Evolutionary conservation across 1,140 invertebrate genomes (phyloP).

Genomic region (Goniozus legneri): DNA sequence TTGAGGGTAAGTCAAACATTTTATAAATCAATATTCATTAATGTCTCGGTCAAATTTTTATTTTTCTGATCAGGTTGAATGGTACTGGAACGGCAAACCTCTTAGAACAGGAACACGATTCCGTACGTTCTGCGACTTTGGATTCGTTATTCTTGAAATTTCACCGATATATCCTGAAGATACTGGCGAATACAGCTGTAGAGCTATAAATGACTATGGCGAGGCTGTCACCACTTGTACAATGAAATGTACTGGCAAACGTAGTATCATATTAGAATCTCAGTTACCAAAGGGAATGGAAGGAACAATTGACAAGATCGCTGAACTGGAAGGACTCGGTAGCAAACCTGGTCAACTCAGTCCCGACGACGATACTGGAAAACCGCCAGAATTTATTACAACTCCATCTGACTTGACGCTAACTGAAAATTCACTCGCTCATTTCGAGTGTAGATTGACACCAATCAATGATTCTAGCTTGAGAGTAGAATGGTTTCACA

Average conservation of each 20-base stretch:
- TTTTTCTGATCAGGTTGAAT: conserved; percentile 68
- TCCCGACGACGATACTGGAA: conserved; percentile 79
- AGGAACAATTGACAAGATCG: conserved; percentile 89
- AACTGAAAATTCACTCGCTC: conserved; percentile 85
- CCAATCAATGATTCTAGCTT: conserved; percentile 91
- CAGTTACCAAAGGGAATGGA: conserved; percentile 91
- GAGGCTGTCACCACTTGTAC: conserved; percentile 89
- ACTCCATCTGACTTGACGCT: conserved; percentile 79
- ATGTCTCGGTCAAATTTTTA: no score
- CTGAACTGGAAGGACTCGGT: conserved; percentile 84
- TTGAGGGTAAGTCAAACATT: conserved; percentile 64
- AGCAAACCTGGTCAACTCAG: conserved; percentile 58
- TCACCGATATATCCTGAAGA: conserved; percentile 94
- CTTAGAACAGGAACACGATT: conserved; percentile 85
- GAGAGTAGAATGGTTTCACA: conserved; percentile 95
- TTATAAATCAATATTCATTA: conserved; percentile 7
- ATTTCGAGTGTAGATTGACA: conserved; percentile 86
- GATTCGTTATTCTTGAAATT: conserved; percentile 91
- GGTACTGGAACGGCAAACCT: conserved; percentile 92
- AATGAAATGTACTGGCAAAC: conserved; percentile 87
- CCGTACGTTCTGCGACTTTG: conserved; percentile 92
- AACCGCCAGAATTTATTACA: conserved; percentile 89
- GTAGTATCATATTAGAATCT: conserved; percentile 87
- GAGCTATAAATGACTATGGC: conserved; percentile 85
- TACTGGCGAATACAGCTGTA: conserved; percentile 88